phyloP scores from a whole-genome alignment of 1,140 invertebrate species.

The Ylistrum balloti region DNA sequence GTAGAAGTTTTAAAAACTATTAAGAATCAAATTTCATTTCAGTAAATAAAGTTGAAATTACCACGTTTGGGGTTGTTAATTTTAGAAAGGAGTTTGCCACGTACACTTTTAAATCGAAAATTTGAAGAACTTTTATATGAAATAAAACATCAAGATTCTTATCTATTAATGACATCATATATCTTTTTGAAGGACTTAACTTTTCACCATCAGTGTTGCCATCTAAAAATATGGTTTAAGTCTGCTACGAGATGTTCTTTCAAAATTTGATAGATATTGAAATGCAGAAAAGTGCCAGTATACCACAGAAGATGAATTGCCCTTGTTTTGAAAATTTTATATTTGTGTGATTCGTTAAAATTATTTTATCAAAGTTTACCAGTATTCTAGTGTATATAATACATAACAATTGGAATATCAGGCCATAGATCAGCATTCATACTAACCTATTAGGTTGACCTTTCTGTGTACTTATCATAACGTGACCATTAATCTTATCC shows the following conservation, averaged over 20 bases:
- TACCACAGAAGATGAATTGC: neutral
- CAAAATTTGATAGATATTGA: neutral
- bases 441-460: no score
- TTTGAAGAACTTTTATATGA: neutral
- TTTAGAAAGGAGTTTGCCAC: neutral
- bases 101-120: conserved; percentile 8
- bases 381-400: neutral
- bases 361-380: neutral
- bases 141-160: conserved; percentile 16
- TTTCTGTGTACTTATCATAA: no score
- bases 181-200: neutral
- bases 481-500: no score
- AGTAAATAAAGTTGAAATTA: conserved; percentile 22
- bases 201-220: conserved; percentile 33
- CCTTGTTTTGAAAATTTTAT: neutral
- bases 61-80: conserved; percentile 22
- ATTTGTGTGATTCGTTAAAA: neutral
- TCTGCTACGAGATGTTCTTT: neutral
- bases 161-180: neutral
- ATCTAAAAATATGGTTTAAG: neutral
- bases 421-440: no score
- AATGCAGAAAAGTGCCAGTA: neutral
- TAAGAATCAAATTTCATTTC: conserved; percentile 34
- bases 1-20: conserved; percentile 7
- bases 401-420: neutral